Percentiles rank a stretch among this genome's conserved stretches.
These are phyloP conservation scores for Galeopterus variegatus DNA, from an alignment of 2,113 vertebrate genomes.

Conservation along the genomic window DNA sequence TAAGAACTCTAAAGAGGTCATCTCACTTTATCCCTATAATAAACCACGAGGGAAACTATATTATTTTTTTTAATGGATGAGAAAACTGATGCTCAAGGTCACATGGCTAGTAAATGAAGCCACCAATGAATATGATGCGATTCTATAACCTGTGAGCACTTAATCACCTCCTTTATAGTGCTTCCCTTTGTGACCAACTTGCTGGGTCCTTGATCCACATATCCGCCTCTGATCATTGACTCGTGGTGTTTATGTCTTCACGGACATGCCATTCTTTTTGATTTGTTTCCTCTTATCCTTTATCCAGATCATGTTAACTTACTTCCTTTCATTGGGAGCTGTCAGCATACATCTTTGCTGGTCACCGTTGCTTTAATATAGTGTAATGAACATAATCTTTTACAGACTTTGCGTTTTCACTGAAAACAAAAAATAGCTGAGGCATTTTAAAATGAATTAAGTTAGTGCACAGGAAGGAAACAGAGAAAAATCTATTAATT, in stretches of 20 bases:
- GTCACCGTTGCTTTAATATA: background rate
- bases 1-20: background rate
- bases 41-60: background rate
- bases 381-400: background rate
- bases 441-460: constrained; percentile 9
- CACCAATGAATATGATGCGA: background rate
- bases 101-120: background rate
- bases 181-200: background rate
- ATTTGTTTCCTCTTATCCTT: background rate
- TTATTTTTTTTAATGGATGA: background rate
- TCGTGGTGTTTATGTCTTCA: background rate
- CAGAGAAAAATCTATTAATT: constrained; percentile 17
- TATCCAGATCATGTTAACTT: background rate
- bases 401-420: background rate
- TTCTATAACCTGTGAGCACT: background rate
- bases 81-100: background rate
- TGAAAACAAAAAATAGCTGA: constrained; percentile 6
- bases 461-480: background rate
- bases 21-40: background rate
- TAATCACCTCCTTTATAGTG: background rate
- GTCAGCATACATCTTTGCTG: background rate
- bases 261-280: background rate
- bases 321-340: background rate
- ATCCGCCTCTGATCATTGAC: background rate
- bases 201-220: background rate